Conservation (phyloP, 2,797 vertebrate genomes). For the Micromesistius poutassou region DNA sequence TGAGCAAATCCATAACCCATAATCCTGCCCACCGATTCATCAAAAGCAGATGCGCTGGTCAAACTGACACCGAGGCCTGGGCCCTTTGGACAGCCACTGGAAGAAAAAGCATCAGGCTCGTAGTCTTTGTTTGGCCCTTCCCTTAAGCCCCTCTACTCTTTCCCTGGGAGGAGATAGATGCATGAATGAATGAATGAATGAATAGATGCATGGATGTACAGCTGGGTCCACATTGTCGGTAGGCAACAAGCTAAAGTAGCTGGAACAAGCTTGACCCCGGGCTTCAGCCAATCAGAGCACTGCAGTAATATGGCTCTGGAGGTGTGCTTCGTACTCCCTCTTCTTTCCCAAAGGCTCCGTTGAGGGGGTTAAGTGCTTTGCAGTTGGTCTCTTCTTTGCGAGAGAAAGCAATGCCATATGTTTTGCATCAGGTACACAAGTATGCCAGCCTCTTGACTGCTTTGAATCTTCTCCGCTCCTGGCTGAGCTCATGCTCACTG, state of each 20-base stretch:
- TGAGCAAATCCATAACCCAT: neutral
- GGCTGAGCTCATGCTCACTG: neutral
- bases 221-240: neutral
- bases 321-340: neutral
- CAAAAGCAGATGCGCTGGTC: slow-evolving; percentile 58
- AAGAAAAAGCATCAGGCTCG: neutral
- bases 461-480: neutral
- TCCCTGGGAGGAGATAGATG: too few relatives aligned
- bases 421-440: slow-evolving; percentile 7
- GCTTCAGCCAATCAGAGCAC: neutral
- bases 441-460: neutral
- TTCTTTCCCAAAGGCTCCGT: neutral
- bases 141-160: neutral
- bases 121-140: neutral
- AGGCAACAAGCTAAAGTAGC: neutral
- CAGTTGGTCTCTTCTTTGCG: neutral
- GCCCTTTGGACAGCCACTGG: slow-evolving; percentile 41
- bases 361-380: neutral
- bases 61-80: slow-evolving; percentile 53
- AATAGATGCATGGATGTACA: neutral
- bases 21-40: slow-evolving; percentile 48
- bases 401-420: slow-evolving; percentile 24
- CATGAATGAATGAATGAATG: neutral
- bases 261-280: neutral
- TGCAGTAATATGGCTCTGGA: neutral